Percentiles rank a stretch among this genome's conserved stretches.
phyloP scores from a whole-genome alignment of 2,888 invertebrate genomes.

The Caenorhabditis sp. region DNA sequence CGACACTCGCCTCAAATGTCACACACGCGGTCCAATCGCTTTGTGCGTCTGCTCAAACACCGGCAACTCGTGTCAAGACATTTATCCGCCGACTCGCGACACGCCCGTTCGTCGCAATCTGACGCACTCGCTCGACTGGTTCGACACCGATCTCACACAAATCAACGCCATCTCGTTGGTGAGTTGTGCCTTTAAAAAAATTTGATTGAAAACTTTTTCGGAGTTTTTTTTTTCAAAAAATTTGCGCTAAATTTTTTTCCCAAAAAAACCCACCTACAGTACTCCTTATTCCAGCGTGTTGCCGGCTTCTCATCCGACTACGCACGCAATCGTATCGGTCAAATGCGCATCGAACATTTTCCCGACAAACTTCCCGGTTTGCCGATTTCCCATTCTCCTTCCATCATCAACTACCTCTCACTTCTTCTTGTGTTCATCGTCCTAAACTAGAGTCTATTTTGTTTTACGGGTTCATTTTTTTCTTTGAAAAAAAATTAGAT shows the following conservation, averaged over 20 bases:
- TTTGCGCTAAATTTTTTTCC: too few species aligned
- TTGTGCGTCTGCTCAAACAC: conserved; percentile 37
- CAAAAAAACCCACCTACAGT: too few species aligned
- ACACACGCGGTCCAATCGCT: conserved; percentile 34
- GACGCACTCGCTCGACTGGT: conserved; percentile 26
- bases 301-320: conserved; percentile 48
- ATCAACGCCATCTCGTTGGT: conserved; percentile 39
- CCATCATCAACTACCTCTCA: too few species aligned
- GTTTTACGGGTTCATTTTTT: too few species aligned
- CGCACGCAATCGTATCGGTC: conserved; percentile 41
- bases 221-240: too few species aligned
- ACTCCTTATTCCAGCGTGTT: conserved; percentile 28
- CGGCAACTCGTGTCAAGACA: conserved; percentile 28
- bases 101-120: conserved; percentile 15
- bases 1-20: conserved; percentile 33
- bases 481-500: too few species aligned
- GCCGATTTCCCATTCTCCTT: conserved; percentile 12
- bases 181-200: too few species aligned
- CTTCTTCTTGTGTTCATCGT: not conserved
- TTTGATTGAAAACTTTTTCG: too few species aligned
- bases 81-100: conserved; percentile 22
- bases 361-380: conserved; percentile 34
- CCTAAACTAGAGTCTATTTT: too few species aligned
- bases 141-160: conserved; percentile 31
- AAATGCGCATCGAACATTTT: conserved; percentile 41